phyloP scores from a whole-genome alignment of 2,797 vertebrate species.

The Crocodylus rhombifer region DNA sequence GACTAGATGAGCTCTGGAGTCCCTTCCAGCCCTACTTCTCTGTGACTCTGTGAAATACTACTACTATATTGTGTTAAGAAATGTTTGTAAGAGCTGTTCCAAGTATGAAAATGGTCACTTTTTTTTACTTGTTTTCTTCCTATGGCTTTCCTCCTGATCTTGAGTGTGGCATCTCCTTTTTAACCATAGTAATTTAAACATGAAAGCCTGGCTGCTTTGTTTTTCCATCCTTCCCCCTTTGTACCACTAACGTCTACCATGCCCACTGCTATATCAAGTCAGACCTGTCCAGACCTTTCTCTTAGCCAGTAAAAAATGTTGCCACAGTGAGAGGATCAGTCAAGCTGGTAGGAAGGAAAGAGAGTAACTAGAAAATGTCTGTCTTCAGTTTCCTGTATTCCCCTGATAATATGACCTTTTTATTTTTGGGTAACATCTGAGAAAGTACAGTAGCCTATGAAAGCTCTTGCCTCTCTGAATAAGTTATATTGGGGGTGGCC shows the following conservation, averaged over 20 bases:
- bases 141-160: background rate
- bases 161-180: background rate
- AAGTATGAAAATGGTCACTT: background rate
- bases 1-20: too few species aligned
- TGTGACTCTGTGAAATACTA: too few species aligned
- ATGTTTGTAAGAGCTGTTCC: background rate
- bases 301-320: background rate
- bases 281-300: background rate
- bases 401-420: background rate
- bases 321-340: background rate
- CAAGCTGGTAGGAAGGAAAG: background rate
- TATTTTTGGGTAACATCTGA: too few species aligned
- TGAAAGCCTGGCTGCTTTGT: too few species aligned
- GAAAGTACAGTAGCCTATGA: too few species aligned
- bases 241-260: background rate
- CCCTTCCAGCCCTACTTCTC: too few species aligned
- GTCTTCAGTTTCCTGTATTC: background rate
- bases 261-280: background rate
- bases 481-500: too few species aligned
- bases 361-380: background rate
- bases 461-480: too few species aligned
- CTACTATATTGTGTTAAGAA: background rate
- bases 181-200: background rate
- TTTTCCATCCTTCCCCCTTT: too few species aligned
- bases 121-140: background rate